These are phyloP conservation scores for Orchestes rusci DNA, from an alignment of 2,888 invertebrate genomes.

Conservation along the genomic window DNA sequence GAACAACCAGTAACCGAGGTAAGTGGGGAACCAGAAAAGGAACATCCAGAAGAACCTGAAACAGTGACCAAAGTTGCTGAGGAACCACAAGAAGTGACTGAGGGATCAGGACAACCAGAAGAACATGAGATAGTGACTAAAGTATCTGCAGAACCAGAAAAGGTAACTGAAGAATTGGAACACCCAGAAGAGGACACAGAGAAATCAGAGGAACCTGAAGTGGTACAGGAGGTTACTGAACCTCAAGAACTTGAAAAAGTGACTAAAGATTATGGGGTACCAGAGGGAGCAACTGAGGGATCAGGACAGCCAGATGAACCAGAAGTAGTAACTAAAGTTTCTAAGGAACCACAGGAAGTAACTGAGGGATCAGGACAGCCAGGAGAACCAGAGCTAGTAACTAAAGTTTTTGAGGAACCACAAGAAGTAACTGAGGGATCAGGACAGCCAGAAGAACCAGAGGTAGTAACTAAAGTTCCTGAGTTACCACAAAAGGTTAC, in stretches of 20 bases:
- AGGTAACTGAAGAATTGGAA: neutral
- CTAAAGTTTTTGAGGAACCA: no score
- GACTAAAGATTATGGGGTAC: neutral
- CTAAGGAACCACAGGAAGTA: no score
- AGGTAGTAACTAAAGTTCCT: neutral
- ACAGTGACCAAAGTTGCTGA: neutral
- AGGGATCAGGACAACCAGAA: no score
- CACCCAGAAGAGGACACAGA: no score
- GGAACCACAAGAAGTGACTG: neutral
- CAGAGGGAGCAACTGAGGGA: neutral
- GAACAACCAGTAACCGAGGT: slow-evolving; percentile 7
- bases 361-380: no score
- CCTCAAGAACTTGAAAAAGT: neutral
- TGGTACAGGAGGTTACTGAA: no score
- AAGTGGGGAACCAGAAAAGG: neutral
- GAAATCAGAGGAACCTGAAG: no score
- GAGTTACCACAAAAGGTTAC: neutral
- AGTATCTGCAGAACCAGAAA: neutral
- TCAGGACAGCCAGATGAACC: no score
- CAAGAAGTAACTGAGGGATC: no score
- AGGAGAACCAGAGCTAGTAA: no score
- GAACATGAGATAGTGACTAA: neutral
- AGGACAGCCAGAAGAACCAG: neutral
- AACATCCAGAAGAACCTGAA: slow-evolving; percentile 2
- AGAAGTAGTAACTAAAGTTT: neutral